phyloP scores from a whole-genome alignment of 2,113 vertebrate genomes.

The Phylloscopus trochilus region DNA sequence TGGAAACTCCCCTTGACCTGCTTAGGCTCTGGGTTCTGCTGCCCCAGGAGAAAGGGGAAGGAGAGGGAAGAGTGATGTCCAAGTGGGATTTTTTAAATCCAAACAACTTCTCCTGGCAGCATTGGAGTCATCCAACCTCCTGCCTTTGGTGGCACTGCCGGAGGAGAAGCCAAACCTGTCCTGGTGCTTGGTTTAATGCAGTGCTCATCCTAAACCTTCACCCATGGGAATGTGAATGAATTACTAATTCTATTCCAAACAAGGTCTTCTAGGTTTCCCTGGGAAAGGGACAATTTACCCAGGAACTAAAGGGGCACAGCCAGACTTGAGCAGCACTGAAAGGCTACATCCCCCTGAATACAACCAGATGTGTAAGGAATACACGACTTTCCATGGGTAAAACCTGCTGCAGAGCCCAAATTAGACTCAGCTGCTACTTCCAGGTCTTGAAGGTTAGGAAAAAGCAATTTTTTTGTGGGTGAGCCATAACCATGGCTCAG shows the following conservation, averaged over 20 bases:
- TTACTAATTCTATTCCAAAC: background rate
- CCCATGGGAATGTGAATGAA: background rate
- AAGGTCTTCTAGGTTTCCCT: background rate
- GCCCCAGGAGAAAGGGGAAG: background rate
- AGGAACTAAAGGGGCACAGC: background rate
- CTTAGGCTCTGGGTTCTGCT: fast-evolving
- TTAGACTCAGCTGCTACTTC: background rate
- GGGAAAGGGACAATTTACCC: background rate
- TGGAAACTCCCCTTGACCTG: background rate
- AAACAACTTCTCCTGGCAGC: background rate
- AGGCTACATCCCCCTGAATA: background rate
- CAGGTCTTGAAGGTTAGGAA: background rate
- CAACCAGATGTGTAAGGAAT: conserved; percentile 31
- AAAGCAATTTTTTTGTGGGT: background rate
- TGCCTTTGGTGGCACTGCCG: background rate
- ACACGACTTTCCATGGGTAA: background rate
- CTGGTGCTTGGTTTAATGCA: background rate
- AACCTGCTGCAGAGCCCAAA: background rate
- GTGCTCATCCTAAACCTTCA: background rate
- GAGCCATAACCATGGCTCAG: background rate
- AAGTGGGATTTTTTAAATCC: background rate
- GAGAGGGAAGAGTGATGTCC: background rate
- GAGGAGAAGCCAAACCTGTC: background rate
- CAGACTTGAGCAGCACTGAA: background rate
- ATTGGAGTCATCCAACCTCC: fast-evolving